A percentile compares a stretch with the other conserved stretches of the same genome.
phyloP scores from a whole-genome alignment of 2,797 vertebrate genomes.

The Poeciliopsis paucimaculata region DNA sequence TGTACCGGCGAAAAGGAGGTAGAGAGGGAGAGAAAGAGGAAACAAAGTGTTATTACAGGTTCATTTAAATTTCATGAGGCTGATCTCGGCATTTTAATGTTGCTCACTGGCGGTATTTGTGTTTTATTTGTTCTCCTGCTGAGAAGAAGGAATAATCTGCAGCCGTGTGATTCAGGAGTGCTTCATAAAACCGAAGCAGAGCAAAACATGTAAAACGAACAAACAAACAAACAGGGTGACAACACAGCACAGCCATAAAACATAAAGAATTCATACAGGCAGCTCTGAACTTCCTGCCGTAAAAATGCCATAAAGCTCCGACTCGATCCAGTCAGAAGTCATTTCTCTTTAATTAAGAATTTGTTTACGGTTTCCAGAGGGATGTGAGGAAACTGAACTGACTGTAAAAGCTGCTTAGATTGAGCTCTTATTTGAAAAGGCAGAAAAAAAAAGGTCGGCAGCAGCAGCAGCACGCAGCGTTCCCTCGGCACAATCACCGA shows the following conservation, averaged over 20 bases:
- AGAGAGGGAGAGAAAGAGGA: constrained; percentile 3
- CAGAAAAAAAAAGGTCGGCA: neutral
- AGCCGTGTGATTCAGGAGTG: constrained; percentile 16
- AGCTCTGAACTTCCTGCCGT: neutral
- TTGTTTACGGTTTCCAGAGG: constrained; percentile 49
- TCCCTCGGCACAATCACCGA: neutral
- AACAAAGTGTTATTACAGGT: constrained; percentile 22
- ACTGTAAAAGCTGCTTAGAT: constrained; percentile 57
- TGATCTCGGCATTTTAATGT: constrained; percentile 16
- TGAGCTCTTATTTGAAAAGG: constrained; percentile 32
- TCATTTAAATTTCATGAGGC: constrained; percentile 27
- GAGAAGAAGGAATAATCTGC: constrained; percentile 1
- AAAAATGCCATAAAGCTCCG: constrained; percentile 18
- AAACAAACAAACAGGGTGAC: neutral
- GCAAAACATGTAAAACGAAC: constrained; percentile 24
- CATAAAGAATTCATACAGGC: constrained; percentile 13
- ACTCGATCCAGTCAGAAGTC: constrained; percentile 32
- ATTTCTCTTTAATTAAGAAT: constrained; percentile 55
- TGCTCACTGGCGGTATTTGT: constrained; percentile 22
- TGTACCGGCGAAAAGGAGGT: neutral
- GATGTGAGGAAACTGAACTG: constrained; percentile 40
- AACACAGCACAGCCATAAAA: neutral
- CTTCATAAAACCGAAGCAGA: constrained; percentile 5
- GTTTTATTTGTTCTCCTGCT: constrained; percentile 28
- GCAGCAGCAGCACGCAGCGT: constrained; percentile 19